Percentiles rank a stretch among this genome's conserved stretches.
Conservation (phyloP, 2,113 vertebrate genomes). For the Carassius gibelio region DNA sequence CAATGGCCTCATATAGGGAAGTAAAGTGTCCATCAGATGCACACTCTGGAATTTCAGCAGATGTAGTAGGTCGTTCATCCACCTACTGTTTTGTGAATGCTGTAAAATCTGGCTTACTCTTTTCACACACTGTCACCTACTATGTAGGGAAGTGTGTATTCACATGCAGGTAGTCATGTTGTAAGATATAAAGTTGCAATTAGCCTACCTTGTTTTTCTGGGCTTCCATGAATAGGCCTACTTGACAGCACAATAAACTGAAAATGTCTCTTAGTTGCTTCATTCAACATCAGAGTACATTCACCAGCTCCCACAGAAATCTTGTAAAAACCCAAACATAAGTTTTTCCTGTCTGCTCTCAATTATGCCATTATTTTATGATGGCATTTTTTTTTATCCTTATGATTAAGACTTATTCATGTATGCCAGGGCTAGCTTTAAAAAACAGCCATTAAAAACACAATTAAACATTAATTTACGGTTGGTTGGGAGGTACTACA, state of each 20-base stretch:
- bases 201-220: background rate
- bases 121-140: background rate
- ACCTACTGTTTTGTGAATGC: background rate
- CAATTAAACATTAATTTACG: slow-evolving; percentile 30
- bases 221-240: background rate
- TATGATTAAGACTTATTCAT: background rate
- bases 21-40: background rate
- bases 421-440: slow-evolving; percentile 8
- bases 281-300: background rate
- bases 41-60: background rate
- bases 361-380: slow-evolving; percentile 9
- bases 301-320: slow-evolving; percentile 12
- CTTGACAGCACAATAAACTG: background rate
- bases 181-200: background rate
- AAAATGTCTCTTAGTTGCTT: background rate
- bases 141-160: background rate
- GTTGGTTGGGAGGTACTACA: background rate
- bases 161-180: background rate
- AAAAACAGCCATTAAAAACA: slow-evolving; percentile 19
- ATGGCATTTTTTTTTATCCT: background rate
- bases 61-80: background rate
- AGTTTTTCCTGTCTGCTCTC: background rate
- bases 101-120: background rate
- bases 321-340: background rate
- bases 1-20: background rate